Evolutionary conservation across 1,140 invertebrate species (phyloP).

Genomic region (Drosophila kanapiae): DNA sequence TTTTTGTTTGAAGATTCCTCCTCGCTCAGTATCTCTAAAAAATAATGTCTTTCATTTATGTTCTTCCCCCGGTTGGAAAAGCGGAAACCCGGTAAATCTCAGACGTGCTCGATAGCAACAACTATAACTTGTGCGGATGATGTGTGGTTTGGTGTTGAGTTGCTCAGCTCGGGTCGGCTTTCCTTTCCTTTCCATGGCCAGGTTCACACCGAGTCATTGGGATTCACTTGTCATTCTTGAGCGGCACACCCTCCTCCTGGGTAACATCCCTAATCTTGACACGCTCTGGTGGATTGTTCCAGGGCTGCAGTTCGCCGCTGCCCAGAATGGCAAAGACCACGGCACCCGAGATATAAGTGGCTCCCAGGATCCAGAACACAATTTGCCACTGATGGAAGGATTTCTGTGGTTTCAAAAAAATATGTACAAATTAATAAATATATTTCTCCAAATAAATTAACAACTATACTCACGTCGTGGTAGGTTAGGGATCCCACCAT

Average conservation of each 20-base stretch:
- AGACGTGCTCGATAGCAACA: conserved; percentile 65
- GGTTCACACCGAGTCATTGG: neutral
- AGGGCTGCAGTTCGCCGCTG: conserved; percentile 89
- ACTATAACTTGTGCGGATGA: conserved; percentile 76
- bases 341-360: conserved; percentile 90
- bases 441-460: accelerated
- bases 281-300: conserved; percentile 84
- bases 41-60: conserved; percentile 72
- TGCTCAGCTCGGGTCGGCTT: conserved; percentile 9
- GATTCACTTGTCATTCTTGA: conserved; percentile 72
- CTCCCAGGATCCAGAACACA: conserved; percentile 93
- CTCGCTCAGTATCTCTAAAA: conserved; percentile 63
- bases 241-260: conserved; percentile 79
- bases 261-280: conserved; percentile 63
- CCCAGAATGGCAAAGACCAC: conserved; percentile 90
- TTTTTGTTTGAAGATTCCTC: conserved; percentile 47
- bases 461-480: conserved; percentile 87
- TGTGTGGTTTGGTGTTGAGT: conserved; percentile 6
- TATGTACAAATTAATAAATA: conserved; percentile 31
- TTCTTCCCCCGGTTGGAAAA: conserved; percentile 29
- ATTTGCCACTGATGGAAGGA: conserved; percentile 92
- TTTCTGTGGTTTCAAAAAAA: conserved; percentile 86
- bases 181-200: neutral
- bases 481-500: conserved; percentile 94
- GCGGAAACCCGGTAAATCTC: conserved; percentile 52